Base-by-base conservation (phyloP, 2,888 invertebrate genomes). In the Himalopsyche japonica region DNA sequence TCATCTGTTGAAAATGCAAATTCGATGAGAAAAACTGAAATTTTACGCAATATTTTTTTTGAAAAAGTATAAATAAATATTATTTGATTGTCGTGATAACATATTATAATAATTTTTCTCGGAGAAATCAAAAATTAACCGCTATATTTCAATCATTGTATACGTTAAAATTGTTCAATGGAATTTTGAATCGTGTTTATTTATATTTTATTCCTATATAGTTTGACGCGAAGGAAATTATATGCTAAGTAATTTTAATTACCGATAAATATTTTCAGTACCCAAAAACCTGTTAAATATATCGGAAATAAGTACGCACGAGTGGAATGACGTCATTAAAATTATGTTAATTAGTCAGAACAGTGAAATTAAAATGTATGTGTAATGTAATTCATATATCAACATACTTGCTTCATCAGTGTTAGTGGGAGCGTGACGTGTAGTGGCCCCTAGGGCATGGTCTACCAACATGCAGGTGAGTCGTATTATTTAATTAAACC, bases 391-490 rank as follows among this genome's bases (percentile, higher is more conserved):
- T 27, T 70, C 27, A 15, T 70, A 27, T 70, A 30, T 30, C 27
- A 27, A 27, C 70, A 70, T 12, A 70, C 70, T 70, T 70, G 70
- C 27, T 70, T 70, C 10, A 27, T 24, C 30, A 6, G 70, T 70
- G 70, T 70, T 70, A 70, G 70, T 70, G 70, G 27, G 70, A 70
- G 70, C 70, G 70, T 70, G 77, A 81, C 76, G 81, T 76, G 49
- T 76, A 81, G 76, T 76, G 81, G 43, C 76, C 43, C 76, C 81
- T 81, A 79, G 84, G 84, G 82, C 64, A 84, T 84, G 84, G 81
- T 79, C 78, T 76, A 82, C 47, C 79, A 82, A 43, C n/a, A 84
- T 84, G 84, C 84, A 84, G 84, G 84, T 84, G 47, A 76, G 32
- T 76, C 32, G n/a, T 43, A 27, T 49, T n/a, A 32, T 57, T 81